phyloP scores from a whole-genome alignment of 2,888 invertebrate genomes.

The Osmoderma eremita region DNA sequence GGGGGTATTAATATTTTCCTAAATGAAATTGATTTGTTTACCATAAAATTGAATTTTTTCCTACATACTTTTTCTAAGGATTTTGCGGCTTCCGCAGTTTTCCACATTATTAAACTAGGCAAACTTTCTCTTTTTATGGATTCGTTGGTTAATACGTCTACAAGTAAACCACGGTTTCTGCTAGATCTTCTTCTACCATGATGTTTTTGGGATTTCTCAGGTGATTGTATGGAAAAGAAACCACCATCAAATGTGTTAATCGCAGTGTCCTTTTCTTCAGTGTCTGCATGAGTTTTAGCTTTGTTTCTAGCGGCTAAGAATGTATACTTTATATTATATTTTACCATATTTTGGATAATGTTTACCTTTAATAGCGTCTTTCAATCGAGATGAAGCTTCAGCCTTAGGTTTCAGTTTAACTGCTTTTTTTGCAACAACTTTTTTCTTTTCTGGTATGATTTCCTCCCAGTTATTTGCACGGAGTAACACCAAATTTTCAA shows the following conservation, averaged over 20 bases:
- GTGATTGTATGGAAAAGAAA: conserved; percentile 29
- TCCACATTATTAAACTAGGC: conserved; percentile 55
- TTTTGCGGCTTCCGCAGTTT: conserved; percentile 52
- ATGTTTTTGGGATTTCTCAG: conserved; percentile 7
- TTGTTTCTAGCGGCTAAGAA: conserved; percentile 50
- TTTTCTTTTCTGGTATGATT: conserved; percentile 56
- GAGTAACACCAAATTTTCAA: conserved; percentile 66
- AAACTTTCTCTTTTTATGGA: conserved; percentile 46
- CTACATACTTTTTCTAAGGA: conserved; percentile 37
- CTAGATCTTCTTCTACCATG: neutral
- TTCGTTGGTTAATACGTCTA: conserved; percentile 23
- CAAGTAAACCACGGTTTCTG: conserved; percentile 18
- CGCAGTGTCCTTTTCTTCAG: conserved; percentile 22
- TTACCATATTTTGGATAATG: neutral
- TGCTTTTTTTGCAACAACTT: conserved; percentile 45
- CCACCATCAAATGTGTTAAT: conserved; percentile 20
- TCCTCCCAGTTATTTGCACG: conserved; percentile 68
- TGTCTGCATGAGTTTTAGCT: conserved; percentile 41
- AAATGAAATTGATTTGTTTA: conserved; percentile 11
- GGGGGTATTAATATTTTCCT: conserved; percentile 25
- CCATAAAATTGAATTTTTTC: neutral
- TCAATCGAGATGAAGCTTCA: conserved; percentile 50
- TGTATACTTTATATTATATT: neutral
- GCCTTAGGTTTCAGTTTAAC: conserved; percentile 25
- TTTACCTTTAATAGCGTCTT: conserved; percentile 53